phyloP scores from a whole-genome alignment of 2,888 invertebrate species.

The Drosophila phalerata region DNA sequence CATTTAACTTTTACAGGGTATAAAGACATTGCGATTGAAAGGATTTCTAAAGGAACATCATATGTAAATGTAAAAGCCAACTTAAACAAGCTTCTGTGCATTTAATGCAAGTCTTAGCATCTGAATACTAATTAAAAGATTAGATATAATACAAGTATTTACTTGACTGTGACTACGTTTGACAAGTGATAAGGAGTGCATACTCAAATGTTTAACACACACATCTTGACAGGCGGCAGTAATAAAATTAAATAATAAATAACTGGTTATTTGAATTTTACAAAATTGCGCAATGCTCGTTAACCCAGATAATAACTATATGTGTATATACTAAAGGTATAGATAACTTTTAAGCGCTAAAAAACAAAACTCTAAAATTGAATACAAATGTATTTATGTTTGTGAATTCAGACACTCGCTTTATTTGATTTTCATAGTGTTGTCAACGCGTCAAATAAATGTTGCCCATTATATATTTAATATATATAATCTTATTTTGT shows the following conservation, averaged over 20 bases:
- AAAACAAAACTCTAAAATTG: neutral
- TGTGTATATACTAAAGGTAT: neutral
- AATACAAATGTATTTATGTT: neutral
- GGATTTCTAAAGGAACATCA: conserved; percentile 6
- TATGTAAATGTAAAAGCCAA: conserved; percentile 14
- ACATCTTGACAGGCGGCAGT: neutral
- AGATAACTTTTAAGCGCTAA: neutral
- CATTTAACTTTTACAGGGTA: neutral
- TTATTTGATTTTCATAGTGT: neutral
- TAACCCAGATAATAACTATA: neutral
- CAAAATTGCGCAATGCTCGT: conserved; percentile 1
- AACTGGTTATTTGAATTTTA: neutral
- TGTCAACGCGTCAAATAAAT: neutral
- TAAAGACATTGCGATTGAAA: conserved; percentile 8
- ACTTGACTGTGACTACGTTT: conserved; percentile 1
- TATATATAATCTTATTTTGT: neutral
- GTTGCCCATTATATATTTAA: neutral
- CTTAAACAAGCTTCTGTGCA: conserved; percentile 8
- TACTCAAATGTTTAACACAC: neutral
- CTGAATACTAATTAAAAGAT: conserved; percentile 45
- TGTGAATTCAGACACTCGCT: neutral
- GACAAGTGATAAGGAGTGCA: conserved; percentile 7
- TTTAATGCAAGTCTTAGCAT: conserved; percentile 1
- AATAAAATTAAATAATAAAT: too few species aligned
- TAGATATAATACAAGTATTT: conserved; percentile 24